A percentile compares a stretch with the other conserved stretches of the same genome.
These are phyloP conservation scores for Lacerta agilis DNA, from an alignment of 2,797 vertebrate species.

Conservation along the genomic window DNA sequence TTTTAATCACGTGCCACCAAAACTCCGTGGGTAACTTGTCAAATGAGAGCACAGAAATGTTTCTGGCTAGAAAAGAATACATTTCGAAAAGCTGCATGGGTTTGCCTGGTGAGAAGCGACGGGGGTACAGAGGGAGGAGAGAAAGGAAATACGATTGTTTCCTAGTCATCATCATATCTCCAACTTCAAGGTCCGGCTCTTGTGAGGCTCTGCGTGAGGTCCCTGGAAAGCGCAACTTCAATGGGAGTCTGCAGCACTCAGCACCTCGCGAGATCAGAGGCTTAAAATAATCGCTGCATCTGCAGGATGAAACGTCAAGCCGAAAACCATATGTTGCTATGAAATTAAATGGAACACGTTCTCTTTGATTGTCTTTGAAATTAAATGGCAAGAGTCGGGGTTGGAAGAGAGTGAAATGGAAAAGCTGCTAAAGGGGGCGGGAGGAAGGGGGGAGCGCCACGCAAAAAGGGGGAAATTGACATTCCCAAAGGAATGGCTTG, in stretches of 20 bases:
- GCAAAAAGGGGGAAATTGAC: constrained; percentile 43
- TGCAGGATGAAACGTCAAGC: constrained; percentile 50
- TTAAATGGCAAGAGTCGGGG: constrained; percentile 55
- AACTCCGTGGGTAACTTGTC: constrained; percentile 56
- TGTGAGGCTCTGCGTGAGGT: not conserved
- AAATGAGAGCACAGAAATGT: not conserved
- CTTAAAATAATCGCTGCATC: constrained; percentile 48
- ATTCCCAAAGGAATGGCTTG: constrained; percentile 59
- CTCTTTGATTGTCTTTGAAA: constrained; percentile 66
- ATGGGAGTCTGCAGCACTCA: constrained; percentile 20
- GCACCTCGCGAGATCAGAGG: constrained; percentile 2
- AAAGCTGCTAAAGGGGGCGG: constrained; percentile 44
- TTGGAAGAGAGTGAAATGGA: constrained; percentile 50
- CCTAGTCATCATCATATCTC: constrained; percentile 10
- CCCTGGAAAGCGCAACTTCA: constrained; percentile 14
- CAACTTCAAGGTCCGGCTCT: constrained; percentile 13
- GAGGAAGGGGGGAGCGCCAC: not conserved
- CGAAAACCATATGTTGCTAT: constrained; percentile 59
- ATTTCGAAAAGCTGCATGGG: constrained; percentile 67
- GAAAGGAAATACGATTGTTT: not conserved
- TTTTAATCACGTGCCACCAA: constrained; percentile 34
- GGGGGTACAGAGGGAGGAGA: constrained; percentile 13
- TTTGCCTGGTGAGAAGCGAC: constrained; percentile 35
- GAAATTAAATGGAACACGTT: constrained; percentile 56
- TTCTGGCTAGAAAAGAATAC: constrained; percentile 54